A percentile compares a stretch with the other conserved stretches of the same genome.
Evolutionary conservation across 2,113 vertebrate species (phyloP).

Genomic region (Colinus virginianus): DNA sequence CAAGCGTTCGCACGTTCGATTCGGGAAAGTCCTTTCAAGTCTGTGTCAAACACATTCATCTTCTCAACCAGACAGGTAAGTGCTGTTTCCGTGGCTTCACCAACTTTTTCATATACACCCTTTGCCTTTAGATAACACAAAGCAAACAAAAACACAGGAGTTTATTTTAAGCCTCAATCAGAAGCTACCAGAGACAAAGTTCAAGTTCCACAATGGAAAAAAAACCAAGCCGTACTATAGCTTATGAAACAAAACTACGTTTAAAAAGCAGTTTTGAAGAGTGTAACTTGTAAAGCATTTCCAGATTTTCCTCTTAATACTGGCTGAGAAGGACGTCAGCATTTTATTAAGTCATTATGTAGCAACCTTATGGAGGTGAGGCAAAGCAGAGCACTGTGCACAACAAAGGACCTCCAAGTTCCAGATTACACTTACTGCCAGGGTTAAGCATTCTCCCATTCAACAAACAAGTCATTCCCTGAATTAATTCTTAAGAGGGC

Average conservation of each 20-base stretch:
- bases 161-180: not conserved
- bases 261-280: not conserved
- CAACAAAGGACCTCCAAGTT: not conserved
- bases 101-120: slow-evolving; percentile 85
- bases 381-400: not conserved
- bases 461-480: not conserved
- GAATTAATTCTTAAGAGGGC: not conserved
- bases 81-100: slow-evolving; percentile 79
- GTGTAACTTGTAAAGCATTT: not conserved
- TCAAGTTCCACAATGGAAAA: not conserved
- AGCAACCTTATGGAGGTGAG: rapidly evolving
- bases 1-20: slow-evolving; percentile 85
- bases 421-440: not conserved
- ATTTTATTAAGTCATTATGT: not conserved
- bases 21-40: slow-evolving; percentile 82
- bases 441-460: not conserved
- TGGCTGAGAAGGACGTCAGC: not conserved
- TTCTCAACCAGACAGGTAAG: slow-evolving; percentile 82
- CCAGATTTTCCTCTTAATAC: not conserved
- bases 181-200: not conserved
- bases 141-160: not conserved
- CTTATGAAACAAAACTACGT: not conserved
- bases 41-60: slow-evolving; percentile 82
- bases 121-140: slow-evolving; percentile 75
- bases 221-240: not conserved